A percentile compares a stretch with the other conserved stretches of the same genome.
Conservation (phyloP, 2,888 invertebrate genomes). For the Papilio demoleus region DNA sequence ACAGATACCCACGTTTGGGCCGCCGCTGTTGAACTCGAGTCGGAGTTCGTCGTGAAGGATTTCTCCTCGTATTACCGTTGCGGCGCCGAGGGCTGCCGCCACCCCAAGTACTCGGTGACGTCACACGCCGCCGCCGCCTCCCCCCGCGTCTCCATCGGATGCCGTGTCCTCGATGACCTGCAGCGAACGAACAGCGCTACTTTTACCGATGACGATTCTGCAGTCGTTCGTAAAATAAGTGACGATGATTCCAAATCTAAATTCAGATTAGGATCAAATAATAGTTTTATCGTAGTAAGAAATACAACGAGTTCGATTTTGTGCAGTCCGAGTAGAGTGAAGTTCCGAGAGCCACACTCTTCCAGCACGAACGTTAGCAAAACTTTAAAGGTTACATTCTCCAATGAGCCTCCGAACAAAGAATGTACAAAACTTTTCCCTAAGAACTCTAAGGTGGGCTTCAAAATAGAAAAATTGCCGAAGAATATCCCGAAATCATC, state of each 20-base stretch:
- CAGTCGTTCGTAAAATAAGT: not conserved
- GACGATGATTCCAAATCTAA: not conserved
- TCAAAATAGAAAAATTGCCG: slow-evolving; percentile 3
- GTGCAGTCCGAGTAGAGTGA: not conserved
- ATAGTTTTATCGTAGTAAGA: slow-evolving; percentile 1
- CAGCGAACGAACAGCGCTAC: not conserved
- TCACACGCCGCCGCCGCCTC: slow-evolving; percentile 16
- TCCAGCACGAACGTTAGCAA: slow-evolving; percentile 6
- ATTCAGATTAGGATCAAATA: not conserved
- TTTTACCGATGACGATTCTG: not conserved
- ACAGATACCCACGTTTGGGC: not conserved
- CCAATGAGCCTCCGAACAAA: not conserved
- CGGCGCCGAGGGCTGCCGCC: not conserved
- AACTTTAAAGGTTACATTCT: not conserved
- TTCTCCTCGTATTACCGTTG: slow-evolving; percentile 30
- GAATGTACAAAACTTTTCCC: not conserved
- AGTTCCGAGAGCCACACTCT: not conserved
- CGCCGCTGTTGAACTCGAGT: not conserved
- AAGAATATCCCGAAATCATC: not conserved
- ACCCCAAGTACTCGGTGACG: slow-evolving; percentile 25
- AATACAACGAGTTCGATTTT: slow-evolving; percentile 15
- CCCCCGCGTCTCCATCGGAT: not conserved
- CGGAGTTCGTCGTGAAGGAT: slow-evolving; percentile 18
- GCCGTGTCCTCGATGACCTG: not conserved
- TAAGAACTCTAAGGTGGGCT: not conserved